Percentiles rank a stretch among this genome's conserved stretches.
Evolutionary conservation across 2,113 vertebrate species (phyloP).

Genomic region (Chitala chitala): DNA sequence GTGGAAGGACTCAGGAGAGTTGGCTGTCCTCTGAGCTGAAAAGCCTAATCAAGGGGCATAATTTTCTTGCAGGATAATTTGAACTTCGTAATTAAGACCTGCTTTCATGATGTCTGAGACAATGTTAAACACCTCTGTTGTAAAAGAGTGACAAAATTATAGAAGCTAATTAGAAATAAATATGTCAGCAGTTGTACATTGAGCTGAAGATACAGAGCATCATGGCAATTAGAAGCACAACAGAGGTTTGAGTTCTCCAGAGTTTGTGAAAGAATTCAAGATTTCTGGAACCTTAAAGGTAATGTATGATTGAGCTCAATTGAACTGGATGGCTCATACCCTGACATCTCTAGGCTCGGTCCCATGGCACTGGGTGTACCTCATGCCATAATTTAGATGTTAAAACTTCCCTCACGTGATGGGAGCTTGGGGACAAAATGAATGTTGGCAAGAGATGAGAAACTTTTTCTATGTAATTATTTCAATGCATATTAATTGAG

Average conservation of each 20-base stretch:
- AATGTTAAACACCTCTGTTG: not conserved
- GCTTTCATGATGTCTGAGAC: not conserved
- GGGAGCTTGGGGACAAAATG: slow-evolving; percentile 10
- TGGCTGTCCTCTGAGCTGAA: slow-evolving; percentile 8
- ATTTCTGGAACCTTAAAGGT: not conserved
- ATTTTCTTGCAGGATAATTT: slow-evolving; percentile 20
- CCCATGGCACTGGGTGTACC: not conserved
- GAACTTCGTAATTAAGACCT: slow-evolving; percentile 23
- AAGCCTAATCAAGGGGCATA: not conserved
- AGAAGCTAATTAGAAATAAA: too few relatives aligned
- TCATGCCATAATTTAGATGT: slow-evolving; percentile 21
- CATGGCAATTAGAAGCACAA: not conserved
- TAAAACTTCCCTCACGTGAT: slow-evolving; percentile 9
- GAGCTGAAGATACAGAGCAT: not conserved
- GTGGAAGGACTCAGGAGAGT: slow-evolving; percentile 12
- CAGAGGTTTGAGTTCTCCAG: not conserved
- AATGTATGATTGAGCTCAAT: not conserved
- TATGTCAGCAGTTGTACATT: too few relatives aligned
- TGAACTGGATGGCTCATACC: not conserved
- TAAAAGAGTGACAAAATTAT: not conserved
- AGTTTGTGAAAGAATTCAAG: not conserved
- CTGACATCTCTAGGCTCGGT: not conserved
- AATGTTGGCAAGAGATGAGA: slow-evolving; percentile 25
- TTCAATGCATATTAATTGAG: slow-evolving; percentile 24
- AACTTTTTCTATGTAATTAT: slow-evolving; percentile 25